Percentiles rank a stretch among this genome's conserved stretches.
phyloP scores from a whole-genome alignment of 1,140 invertebrate species.

The Batillaria attramentaria region DNA sequence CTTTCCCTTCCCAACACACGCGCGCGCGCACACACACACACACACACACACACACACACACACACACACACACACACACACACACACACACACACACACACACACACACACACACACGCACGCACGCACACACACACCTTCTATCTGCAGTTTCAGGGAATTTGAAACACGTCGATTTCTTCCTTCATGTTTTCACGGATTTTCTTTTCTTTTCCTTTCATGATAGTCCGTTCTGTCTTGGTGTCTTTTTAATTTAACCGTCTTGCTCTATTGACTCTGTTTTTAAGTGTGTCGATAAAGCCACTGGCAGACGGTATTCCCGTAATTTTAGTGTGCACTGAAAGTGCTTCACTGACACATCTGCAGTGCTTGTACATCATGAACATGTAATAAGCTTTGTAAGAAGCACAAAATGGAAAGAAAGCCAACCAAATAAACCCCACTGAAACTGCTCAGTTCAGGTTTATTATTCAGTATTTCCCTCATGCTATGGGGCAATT shows the following conservation, averaged over 20 bases:
- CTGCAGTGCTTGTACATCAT: too few relatives aligned
- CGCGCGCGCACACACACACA: neutral
- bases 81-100: neutral
- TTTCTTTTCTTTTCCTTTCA: too few relatives aligned
- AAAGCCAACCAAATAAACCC: too few relatives aligned
- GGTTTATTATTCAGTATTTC: too few relatives aligned
- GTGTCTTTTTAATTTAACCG: neutral
- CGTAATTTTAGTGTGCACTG: too few relatives aligned
- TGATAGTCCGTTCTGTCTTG: too few relatives aligned
- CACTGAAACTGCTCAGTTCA: too few relatives aligned
- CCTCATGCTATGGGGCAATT: too few relatives aligned
- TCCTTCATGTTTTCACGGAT: too few relatives aligned
- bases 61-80: neutral
- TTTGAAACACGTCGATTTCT: neutral
- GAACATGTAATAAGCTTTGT: too few relatives aligned
- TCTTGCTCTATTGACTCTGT: neutral
- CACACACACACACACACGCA: neutral
- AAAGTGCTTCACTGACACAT: too few relatives aligned
- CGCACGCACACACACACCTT: slow-evolving; percentile 19
- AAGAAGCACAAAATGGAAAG: too few relatives aligned
- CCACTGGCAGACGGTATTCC: neutral
- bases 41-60: slow-evolving; percentile 3
- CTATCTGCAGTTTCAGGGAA: neutral
- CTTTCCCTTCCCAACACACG: neutral
- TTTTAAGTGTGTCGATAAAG: neutral